A percentile compares a stretch with the other conserved stretches of the same genome.
These are phyloP conservation scores for Danio aesculapii DNA, from an alignment of 2,797 vertebrate genomes.

Conservation along the genomic window DNA sequence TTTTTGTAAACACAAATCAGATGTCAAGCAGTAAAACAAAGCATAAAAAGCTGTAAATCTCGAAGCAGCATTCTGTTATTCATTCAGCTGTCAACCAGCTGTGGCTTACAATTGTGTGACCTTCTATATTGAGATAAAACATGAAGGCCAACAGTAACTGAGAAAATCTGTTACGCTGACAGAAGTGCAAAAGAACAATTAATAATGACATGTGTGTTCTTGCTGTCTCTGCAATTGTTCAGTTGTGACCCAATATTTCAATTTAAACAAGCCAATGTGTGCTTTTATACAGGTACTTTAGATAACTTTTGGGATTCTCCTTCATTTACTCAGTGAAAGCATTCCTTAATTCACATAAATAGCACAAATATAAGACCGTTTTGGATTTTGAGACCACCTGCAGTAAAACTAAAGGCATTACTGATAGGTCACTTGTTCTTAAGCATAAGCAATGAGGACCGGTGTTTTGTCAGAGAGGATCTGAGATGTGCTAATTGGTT, in stretches of 20 bases:
- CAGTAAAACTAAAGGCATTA: constrained; percentile 1
- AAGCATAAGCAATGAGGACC: not conserved
- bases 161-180: constrained; percentile 5
- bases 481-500: constrained; percentile 25
- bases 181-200: not conserved
- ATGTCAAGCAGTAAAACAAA: not conserved
- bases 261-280: not conserved
- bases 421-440: not conserved
- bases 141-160: not conserved
- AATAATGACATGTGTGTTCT: not conserved
- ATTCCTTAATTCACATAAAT: not conserved
- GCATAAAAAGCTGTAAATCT: not conserved
- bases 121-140: not conserved
- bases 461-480: not conserved
- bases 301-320: not conserved
- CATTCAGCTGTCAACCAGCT: constrained; percentile 5
- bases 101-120: not conserved
- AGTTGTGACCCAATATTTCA: no score
- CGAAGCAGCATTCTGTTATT: not conserved
- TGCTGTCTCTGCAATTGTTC: not conserved
- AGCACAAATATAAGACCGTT: not conserved
- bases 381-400: constrained; percentile 1
- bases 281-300: not conserved
- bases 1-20: not conserved
- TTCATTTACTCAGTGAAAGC: not conserved